phyloP scores from a whole-genome alignment of 2,888 invertebrate genomes.

The Lasioglossum morio region DNA sequence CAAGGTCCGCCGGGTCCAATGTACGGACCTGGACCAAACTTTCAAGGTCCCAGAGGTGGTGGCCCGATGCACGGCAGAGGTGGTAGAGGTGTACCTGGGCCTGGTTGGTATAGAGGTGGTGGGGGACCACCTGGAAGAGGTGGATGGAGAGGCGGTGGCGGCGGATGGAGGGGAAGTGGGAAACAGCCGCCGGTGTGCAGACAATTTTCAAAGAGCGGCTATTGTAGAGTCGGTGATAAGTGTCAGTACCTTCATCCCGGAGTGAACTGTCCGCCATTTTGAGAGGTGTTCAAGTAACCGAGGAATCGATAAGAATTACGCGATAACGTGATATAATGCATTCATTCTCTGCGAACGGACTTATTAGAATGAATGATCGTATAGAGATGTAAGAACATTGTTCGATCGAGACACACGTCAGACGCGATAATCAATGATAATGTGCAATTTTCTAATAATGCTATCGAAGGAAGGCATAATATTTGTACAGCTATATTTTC shows the following conservation, averaged over 20 bases:
- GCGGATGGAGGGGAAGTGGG: constrained; percentile 83
- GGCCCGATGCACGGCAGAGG: constrained; percentile 79
- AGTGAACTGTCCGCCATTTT: constrained; percentile 86
- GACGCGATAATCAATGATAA: constrained; percentile 30
- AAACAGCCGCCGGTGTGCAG: constrained; percentile 87
- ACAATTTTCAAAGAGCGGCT: constrained; percentile 92
- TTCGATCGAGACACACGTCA: constrained; percentile 21
- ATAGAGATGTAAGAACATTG: constrained; percentile 2
- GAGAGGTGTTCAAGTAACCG: constrained; percentile 39
- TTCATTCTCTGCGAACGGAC: constrained; percentile 36
- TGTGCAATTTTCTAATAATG: constrained; percentile 54
- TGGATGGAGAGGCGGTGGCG: constrained; percentile 86
- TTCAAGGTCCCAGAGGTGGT: constrained; percentile 80
- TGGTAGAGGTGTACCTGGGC: constrained; percentile 81
- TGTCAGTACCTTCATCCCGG: constrained; percentile 94
- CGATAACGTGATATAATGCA: constrained; percentile 22
- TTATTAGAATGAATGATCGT: constrained; percentile 10
- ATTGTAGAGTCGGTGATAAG: constrained; percentile 92
- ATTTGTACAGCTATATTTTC: constrained; percentile 50
- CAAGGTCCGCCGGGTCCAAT: constrained; percentile 81
- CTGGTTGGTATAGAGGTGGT: constrained; percentile 84
- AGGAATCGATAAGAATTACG: constrained; percentile 30
- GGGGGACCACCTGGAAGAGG: constrained; percentile 82
- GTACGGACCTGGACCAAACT: constrained; percentile 77
- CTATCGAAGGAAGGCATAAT: constrained; percentile 26